phyloP scores from a whole-genome alignment of 2,888 invertebrate species.

The Rhamnusium bicolor region DNA sequence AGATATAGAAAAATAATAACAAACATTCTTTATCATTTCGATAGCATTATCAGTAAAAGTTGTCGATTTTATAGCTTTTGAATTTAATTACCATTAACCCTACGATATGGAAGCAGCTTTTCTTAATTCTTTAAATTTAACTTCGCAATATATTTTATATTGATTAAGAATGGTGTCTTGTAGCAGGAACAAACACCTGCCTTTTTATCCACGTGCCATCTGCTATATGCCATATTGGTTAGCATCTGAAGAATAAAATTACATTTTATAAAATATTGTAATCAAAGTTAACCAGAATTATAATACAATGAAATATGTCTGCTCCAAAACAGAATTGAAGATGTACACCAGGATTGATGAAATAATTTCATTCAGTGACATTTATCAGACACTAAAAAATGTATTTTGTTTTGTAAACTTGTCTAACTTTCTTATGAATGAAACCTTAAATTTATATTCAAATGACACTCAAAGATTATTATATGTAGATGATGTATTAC shows the following conservation, averaged over 20 bases:
- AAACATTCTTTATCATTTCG: too few relatives aligned
- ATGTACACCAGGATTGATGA: neutral
- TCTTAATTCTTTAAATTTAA: neutral
- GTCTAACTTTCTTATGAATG: neutral
- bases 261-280: slow-evolving; percentile 10
- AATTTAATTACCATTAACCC: too few relatives aligned
- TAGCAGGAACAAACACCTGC: slow-evolving; percentile 49
- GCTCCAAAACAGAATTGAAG: neutral
- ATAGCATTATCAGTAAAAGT: too few relatives aligned
- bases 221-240: slow-evolving; percentile 42
- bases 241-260: slow-evolving; percentile 21
- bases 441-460: neutral
- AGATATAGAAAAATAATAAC: too few relatives aligned
- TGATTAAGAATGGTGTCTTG: neutral
- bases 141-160: slow-evolving; percentile 10
- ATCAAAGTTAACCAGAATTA: slow-evolving; percentile 5
- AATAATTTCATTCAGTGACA: neutral
- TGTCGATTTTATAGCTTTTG: too few relatives aligned
- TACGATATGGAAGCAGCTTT: neutral
- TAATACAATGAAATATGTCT: slow-evolving; percentile 9
- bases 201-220: slow-evolving; percentile 53
- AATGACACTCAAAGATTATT: neutral
- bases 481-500: neutral
- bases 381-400: neutral
- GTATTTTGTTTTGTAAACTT: neutral